phyloP scores from a whole-genome alignment of 2,888 invertebrate species.

The Melieria crassipennis region DNA sequence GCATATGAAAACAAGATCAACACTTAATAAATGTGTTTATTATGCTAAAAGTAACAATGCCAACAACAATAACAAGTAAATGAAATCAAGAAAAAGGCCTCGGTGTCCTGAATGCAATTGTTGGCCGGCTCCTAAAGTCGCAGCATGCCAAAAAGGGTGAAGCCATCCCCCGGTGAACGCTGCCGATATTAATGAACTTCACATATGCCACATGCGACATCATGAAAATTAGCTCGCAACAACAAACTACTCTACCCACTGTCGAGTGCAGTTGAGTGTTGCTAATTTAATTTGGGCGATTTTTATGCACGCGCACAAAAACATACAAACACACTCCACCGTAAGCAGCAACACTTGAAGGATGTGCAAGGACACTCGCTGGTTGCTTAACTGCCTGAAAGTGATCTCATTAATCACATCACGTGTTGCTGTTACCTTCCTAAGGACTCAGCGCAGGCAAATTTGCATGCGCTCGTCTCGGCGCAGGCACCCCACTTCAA shows the following conservation, averaged over 20 bases:
- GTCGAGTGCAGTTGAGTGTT: slow-evolving; percentile 40
- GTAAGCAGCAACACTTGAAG: no score
- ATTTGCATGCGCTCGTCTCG: not conserved
- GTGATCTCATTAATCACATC: slow-evolving; percentile 17
- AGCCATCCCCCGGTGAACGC: not conserved
- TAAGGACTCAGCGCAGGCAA: not conserved
- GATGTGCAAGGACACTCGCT: no score
- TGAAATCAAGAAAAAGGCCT: slow-evolving; percentile 14
- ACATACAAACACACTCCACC: not conserved
- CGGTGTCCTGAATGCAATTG: slow-evolving; percentile 48
- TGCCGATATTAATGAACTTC: slow-evolving; percentile 17
- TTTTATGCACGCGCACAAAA: slow-evolving; percentile 52
- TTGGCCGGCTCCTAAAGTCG: not conserved
- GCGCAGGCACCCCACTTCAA: not conserved
- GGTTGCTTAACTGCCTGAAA: not conserved
- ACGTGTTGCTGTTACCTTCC: not conserved
- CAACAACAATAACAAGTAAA: slow-evolving; percentile 34
- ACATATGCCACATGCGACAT: slow-evolving; percentile 33
- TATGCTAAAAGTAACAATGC: slow-evolving; percentile 49
- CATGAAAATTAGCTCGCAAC: no score
- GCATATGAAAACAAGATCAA: slow-evolving; percentile 13
- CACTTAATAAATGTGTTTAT: slow-evolving; percentile 57
- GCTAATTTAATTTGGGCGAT: slow-evolving; percentile 53
- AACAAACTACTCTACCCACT: slow-evolving; percentile 13
- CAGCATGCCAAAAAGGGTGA: slow-evolving; percentile 4